A percentile compares a stretch with the other conserved stretches of the same genome.
Conservation (phyloP, 1,140 invertebrate genomes). For the Drosophila ercepeae region DNA sequence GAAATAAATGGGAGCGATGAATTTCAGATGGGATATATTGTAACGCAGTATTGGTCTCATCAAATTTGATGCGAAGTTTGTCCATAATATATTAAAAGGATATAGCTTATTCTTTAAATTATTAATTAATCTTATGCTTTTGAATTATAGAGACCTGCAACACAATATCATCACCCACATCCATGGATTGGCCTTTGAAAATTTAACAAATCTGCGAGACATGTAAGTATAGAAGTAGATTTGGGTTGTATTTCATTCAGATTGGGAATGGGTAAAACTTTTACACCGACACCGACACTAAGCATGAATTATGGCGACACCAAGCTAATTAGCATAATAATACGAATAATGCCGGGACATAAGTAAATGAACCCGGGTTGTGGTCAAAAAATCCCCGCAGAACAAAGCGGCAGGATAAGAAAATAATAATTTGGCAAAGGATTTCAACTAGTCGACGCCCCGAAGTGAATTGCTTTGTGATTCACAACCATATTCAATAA, state of each 20-base stretch:
- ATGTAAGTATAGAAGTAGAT: constrained; percentile 80
- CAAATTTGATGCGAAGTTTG: no score
- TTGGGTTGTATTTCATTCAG: background rate
- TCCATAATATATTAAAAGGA: no score
- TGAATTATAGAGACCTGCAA: constrained; percentile 71
- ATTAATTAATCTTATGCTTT: no score
- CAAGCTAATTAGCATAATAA: constrained; percentile 63
- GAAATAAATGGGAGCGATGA: constrained; percentile 6
- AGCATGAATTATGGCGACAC: constrained; percentile 46
- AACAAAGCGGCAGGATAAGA: constrained; percentile 30
- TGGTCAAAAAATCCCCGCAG: constrained; percentile 24
- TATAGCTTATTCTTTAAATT: no score
- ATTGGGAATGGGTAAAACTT: constrained; percentile 7
- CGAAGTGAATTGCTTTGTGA: constrained; percentile 32
- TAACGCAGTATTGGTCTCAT: constrained; percentile 36
- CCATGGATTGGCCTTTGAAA: constrained; percentile 75
- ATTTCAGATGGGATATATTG: constrained; percentile 35
- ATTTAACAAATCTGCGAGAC: constrained; percentile 65
- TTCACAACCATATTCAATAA: constrained; percentile 45
- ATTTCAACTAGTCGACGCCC: constrained; percentile 10
- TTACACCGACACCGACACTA: constrained; percentile 41
- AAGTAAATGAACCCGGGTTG: constrained; percentile 42
- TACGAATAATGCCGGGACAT: constrained; percentile 34
- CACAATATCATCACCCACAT: constrained; percentile 79
- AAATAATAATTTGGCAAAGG: constrained; percentile 40